Base-by-base conservation (phyloP, 2,888 invertebrate genomes). In the Mactromeris polynyma region DNA sequence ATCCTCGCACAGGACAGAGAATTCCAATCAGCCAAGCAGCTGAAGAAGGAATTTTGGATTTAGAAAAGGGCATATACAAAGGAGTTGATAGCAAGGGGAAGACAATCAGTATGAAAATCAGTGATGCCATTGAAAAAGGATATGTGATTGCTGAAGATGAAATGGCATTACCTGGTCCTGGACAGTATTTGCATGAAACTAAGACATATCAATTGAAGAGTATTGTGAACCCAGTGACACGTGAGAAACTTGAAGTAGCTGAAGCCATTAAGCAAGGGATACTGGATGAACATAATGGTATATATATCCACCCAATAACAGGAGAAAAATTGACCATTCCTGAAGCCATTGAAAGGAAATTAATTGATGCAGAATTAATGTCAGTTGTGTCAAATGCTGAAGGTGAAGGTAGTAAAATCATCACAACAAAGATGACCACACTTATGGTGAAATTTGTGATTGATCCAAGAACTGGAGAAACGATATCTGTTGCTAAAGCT, bases 211-310 rank as follows among this genome's bases (percentile, higher is more conserved):
- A 94, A 42, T 88, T 96, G 83, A 96, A 95, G 85, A 94, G 94
- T 91, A 98, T 98, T 94, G 97, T 97, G 83, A 98, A 98, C 94
- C 97, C 97, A 93, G 97, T 98, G 97, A 97, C 97, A 46, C 96
- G 97, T 42, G 96, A 96, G 93, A 98, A 98, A 96, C 97, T 99
- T 80, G 98, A 98, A 36, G 97, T 99, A 92, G 97, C 99, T 92
- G 99, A 99, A 97, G 99, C 99, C 42, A 99, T 99, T 94, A 98
- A 98, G 96, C 98, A 98, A 95, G 99, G 99, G 96, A 97, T 99
- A 82, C 98, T 98, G 96, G 99, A 99, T 96, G 98, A 99, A 17
- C 98, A 93, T 33, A 94, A 94, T 84, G 96, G 96, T 9, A 87
- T 95, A 9, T 96, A 96, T 87, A 93, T 95, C 40, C 98, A 99